Evolutionary conservation across 2,888 invertebrate genomes (phyloP).

Genomic region (Pseudococcus jackbeardsleyi): DNA sequence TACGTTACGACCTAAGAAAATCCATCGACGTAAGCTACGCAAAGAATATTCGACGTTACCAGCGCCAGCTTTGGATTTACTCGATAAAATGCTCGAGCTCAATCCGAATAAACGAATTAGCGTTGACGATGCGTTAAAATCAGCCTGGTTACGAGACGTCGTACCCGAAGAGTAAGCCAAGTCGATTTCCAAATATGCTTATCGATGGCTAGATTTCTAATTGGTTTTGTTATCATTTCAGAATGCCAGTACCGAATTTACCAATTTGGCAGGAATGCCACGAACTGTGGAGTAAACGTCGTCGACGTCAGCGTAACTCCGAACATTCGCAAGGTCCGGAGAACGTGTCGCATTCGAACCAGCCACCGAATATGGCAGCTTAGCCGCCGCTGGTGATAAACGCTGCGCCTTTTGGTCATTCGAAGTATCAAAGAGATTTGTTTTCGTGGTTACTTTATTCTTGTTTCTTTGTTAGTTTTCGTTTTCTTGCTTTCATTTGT

Average conservation of each 20-base stretch:
- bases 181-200: no score
- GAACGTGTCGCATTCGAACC: not conserved
- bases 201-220: no score
- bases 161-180: conserved; percentile 90
- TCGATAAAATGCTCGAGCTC: conserved; percentile 95
- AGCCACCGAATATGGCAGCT: not conserved
- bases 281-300: conserved; percentile 98
- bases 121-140: conserved; percentile 93
- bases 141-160: conserved; percentile 92
- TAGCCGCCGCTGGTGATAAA: conserved; percentile 2
- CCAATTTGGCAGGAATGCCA: conserved; percentile 99
- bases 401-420: conserved; percentile 13
- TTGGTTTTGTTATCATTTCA: no score
- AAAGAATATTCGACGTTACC: conserved; percentile 97
- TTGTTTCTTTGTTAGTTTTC: not conserved
- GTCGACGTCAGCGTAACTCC: conserved; percentile 78
- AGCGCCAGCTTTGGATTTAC: conserved; percentile 84
- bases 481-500: no score
- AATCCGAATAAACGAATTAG: conserved; percentile 95
- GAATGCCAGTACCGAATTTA: conserved; percentile 86
- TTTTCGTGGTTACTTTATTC: no score
- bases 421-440: conserved; percentile 44
- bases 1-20: conserved; percentile 90
- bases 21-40: conserved; percentile 87
- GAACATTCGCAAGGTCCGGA: conserved; percentile 47